Percentiles rank a stretch among this genome's conserved stretches.
These are phyloP conservation scores for Tanypteryx hageni DNA, from an alignment of 2,888 invertebrate genomes.

Conservation along the genomic window DNA sequence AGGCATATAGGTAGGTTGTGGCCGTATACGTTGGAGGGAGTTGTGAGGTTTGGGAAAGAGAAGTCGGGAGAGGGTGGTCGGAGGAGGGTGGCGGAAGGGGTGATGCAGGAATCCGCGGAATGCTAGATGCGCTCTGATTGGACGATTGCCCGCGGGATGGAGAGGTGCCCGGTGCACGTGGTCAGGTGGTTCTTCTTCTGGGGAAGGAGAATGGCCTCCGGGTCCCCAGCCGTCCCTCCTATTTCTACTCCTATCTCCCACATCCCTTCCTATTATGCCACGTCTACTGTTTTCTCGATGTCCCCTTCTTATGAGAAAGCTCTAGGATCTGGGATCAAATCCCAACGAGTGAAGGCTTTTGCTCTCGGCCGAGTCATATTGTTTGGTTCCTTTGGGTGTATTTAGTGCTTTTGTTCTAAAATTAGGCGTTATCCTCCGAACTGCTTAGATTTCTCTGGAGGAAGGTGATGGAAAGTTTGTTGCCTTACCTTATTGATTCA, in stretches of 20 bases:
- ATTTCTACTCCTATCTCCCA: not conserved
- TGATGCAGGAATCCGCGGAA: slow-evolving; percentile 49
- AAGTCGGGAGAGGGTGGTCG: not conserved
- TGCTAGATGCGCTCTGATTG: slow-evolving; percentile 61
- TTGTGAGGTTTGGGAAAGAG: not conserved
- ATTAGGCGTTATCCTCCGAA: too few species aligned
- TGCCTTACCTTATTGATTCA: too few species aligned
- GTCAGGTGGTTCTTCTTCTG: slow-evolving; percentile 55
- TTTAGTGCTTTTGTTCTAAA: too few species aligned
- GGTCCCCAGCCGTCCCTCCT: not conserved
- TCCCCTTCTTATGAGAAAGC: not conserved
- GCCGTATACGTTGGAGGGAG: not conserved
- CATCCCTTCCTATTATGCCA: not conserved
- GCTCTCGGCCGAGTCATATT: not conserved
- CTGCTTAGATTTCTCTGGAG: too few species aligned
- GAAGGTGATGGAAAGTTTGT: too few species aligned
- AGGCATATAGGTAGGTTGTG: slow-evolving; percentile 21
- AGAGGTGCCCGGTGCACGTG: slow-evolving; percentile 51
- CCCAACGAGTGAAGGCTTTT: not conserved
- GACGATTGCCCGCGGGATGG: slow-evolving; percentile 58
- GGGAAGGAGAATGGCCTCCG: slow-evolving; percentile 11
- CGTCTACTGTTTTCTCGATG: not conserved
- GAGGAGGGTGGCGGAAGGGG: slow-evolving; percentile 18
- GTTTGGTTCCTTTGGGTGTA: too few species aligned
- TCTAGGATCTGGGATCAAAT: not conserved